Base-by-base conservation (phyloP, 2,113 vertebrate species). In the Plecturocebus donacophilus region DNA sequence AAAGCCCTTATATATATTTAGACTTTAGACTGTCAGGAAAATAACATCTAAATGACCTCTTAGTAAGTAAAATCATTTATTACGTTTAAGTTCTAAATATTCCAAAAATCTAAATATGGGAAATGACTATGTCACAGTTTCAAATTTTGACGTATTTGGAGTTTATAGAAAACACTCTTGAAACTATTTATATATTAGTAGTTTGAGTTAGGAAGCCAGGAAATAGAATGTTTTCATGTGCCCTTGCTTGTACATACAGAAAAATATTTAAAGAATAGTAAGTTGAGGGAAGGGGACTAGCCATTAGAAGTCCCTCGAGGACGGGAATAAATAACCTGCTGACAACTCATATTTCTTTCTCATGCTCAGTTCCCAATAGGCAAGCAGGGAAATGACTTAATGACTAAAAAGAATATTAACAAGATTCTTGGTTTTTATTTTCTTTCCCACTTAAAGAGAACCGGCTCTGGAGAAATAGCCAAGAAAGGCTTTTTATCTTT, bases 21-120 rank as follows among this genome's bases (percentile, higher is more conserved):
- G 66, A 90, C 83, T 95, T 89, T 93, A 96, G 40, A 38, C 23
- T 76, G 4, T 71, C 17, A 91, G 10, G 75, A 96, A 92, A 96
- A 85, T 94, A 93, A 91, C 3, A 90, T 23, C 73, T 92, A 94
- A 92, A 85, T 92, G 42, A 86, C 32, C 40, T 90, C 73, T 79
- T 76, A n/a, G 1, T 45, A 92, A 80, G 3, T 84, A 20, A 96
- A 95, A 80, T 56, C 10, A 79, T 58, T 88, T 45, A 45, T 47
- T 23, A 64, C 23, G 91, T 52, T 27, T 77, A 1, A 92, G 23
- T 54, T 97, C 64, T 85, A 95, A 85, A 96, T 82, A 91, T 85
- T 96, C 25, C 42, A 87, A 93, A 89, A 70, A 96, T 64, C 32
- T 85, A 93, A 96, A 75, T 23, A 80, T 49, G 35, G 4, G 27